phyloP scores from a whole-genome alignment of 2,113 vertebrate species.

The Apistogramma diplotaenia region DNA sequence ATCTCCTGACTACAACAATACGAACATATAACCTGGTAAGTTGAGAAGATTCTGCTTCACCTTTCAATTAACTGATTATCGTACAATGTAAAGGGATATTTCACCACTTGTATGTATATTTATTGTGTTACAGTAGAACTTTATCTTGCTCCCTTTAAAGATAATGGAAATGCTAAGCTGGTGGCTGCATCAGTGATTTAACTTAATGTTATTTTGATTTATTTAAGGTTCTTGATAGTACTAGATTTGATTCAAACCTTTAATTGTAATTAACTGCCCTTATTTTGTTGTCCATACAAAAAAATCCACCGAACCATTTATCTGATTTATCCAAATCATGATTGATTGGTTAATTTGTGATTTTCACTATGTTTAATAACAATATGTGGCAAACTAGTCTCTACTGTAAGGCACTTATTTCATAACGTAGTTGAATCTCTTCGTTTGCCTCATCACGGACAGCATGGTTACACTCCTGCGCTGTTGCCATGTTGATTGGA shows the following conservation, averaged over 20 bases:
- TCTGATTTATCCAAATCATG: background rate
- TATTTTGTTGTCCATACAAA: background rate
- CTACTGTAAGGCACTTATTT: background rate
- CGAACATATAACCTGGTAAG: background rate
- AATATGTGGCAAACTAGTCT: too few relatives aligned
- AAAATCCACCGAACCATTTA: rapidly evolving
- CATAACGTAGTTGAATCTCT: background rate
- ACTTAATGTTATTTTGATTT: too few relatives aligned
- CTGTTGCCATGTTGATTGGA: background rate
- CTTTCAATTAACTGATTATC: background rate
- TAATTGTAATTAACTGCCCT: background rate
- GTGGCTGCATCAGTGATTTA: background rate
- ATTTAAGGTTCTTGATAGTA: too few relatives aligned
- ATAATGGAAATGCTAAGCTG: background rate
- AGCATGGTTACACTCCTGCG: background rate
- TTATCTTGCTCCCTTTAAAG: background rate
- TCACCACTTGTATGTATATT: background rate
- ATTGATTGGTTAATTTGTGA: background rate
- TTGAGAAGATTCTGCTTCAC: background rate
- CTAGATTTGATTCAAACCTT: background rate
- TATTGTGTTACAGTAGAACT: background rate
- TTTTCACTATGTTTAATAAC: background rate
- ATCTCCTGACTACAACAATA: background rate
- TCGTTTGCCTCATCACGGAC: background rate
- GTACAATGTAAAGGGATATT: background rate